A percentile compares a stretch with the other conserved stretches of the same genome.
Evolutionary conservation across 2,113 vertebrate species (phyloP).

Genomic region (Haemorhous mexicanus): DNA sequence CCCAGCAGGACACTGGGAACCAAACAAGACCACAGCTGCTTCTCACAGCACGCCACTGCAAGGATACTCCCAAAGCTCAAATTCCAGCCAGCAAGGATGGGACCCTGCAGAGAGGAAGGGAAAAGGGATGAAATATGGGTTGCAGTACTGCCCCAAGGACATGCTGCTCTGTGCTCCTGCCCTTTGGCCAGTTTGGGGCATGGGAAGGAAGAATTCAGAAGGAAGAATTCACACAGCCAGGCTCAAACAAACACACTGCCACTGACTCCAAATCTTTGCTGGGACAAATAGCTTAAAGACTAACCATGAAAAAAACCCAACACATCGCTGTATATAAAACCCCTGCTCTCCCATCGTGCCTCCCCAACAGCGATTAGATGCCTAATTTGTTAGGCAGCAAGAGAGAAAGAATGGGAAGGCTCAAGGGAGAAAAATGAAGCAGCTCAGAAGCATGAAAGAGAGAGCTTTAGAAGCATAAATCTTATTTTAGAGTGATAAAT

Average conservation of each 20-base stretch:
- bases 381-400: slow-evolving; percentile 55
- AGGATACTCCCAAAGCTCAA: not conserved
- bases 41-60: not conserved
- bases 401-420: slow-evolving; percentile 42
- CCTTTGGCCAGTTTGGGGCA: not conserved
- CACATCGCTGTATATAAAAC: not conserved
- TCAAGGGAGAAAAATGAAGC: slow-evolving; percentile 48
- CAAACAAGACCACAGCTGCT: not conserved
- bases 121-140: not conserved
- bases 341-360: not conserved
- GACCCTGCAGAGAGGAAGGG: not conserved
- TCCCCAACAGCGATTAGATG: slow-evolving; percentile 51
- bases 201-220: not conserved
- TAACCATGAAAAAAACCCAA: not conserved
- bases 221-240: not conserved
- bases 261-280: not conserved
- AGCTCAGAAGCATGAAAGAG: slow-evolving; percentile 36
- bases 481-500: slow-evolving; percentile 30
- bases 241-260: not conserved
- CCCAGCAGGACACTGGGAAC: not conserved
- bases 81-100: not conserved
- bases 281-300: not conserved
- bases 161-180: not conserved
- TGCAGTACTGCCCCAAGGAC: not conserved
- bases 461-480: slow-evolving; percentile 48